phyloP scores from a whole-genome alignment of 2,888 invertebrate genomes.

The Diploptera punctata region DNA sequence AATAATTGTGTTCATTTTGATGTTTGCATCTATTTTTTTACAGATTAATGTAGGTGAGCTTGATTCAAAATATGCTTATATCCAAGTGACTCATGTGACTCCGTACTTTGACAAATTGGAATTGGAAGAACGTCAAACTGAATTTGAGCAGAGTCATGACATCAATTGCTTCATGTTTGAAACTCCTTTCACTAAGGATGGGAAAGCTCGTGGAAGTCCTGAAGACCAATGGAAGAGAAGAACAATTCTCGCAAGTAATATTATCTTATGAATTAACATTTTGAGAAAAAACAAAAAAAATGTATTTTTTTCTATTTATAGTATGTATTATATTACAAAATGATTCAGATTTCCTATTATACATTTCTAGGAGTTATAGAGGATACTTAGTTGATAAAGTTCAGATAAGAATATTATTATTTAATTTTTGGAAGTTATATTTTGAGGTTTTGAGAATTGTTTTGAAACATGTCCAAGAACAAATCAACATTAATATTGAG shows the following conservation, averaged over 20 bases:
- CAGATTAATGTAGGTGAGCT: conserved; percentile 77
- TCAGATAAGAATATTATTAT: too few species aligned
- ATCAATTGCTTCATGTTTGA: conserved; percentile 91
- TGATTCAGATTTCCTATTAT: too few species aligned
- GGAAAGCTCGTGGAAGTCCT: conserved; percentile 76
- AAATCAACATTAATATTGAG: too few species aligned
- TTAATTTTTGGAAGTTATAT: too few species aligned
- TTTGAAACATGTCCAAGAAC: too few species aligned
- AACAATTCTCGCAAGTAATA: conserved; percentile 87
- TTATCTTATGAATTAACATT: too few species aligned
- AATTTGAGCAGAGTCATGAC: conserved; percentile 91
- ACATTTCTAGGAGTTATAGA: too few species aligned
- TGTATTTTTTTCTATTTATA: not conserved
- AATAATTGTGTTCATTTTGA: too few species aligned
- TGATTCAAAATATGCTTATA: conserved; percentile 85
- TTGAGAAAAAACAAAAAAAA: conserved; percentile 11
- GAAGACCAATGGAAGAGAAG: conserved; percentile 92
- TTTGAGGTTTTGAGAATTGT: too few species aligned
- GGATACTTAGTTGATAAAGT: too few species aligned
- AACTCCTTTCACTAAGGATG: conserved; percentile 90
- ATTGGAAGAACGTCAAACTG: conserved; percentile 74
- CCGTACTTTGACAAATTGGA: conserved; percentile 81
- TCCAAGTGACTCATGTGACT: conserved; percentile 96
- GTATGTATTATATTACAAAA: too few species aligned
- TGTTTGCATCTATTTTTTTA: not conserved